phyloP scores from a whole-genome alignment of 2,888 invertebrate genomes.

The Electrophaes corylata region DNA sequence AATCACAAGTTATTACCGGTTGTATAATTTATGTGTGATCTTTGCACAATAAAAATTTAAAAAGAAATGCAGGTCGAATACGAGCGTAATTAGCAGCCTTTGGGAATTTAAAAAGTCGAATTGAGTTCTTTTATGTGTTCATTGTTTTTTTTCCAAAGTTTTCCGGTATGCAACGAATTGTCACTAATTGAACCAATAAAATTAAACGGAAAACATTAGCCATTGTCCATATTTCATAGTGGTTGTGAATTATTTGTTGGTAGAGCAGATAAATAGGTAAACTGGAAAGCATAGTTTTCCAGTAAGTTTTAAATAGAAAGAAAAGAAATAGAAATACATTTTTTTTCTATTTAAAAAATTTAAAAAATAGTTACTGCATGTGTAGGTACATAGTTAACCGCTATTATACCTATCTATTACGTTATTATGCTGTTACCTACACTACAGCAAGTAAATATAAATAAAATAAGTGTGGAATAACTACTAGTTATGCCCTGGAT shows the following conservation, averaged over 20 bases:
- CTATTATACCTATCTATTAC: no score
- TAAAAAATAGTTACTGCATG: no score
- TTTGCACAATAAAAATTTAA: conserved; percentile 12
- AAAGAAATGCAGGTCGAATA: conserved; percentile 19
- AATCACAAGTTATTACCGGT: conserved; percentile 6
- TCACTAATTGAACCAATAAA: conserved; percentile 18
- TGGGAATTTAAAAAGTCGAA: conserved; percentile 26
- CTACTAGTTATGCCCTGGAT: no score
- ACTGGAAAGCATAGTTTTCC: no score
- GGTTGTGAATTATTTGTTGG: neutral
- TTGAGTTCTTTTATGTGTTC: conserved; percentile 31
- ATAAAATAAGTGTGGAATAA: no score
- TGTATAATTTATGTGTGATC: conserved; percentile 10
- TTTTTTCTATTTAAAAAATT: no score
- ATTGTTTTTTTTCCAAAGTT: conserved; percentile 20
- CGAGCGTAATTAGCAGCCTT: conserved; percentile 12
- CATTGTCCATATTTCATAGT: neutral
- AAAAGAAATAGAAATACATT: no score
- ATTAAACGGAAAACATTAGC: neutral
- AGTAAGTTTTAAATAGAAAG: no score
- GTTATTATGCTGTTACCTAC: no score
- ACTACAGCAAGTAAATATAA: no score
- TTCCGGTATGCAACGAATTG: conserved; percentile 25
- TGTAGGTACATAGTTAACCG: no score
- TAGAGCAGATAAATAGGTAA: no score